Evolutionary conservation across 2,113 vertebrate species (phyloP).

Genomic region (Gnathonemus echidnorhynchus): DNA sequence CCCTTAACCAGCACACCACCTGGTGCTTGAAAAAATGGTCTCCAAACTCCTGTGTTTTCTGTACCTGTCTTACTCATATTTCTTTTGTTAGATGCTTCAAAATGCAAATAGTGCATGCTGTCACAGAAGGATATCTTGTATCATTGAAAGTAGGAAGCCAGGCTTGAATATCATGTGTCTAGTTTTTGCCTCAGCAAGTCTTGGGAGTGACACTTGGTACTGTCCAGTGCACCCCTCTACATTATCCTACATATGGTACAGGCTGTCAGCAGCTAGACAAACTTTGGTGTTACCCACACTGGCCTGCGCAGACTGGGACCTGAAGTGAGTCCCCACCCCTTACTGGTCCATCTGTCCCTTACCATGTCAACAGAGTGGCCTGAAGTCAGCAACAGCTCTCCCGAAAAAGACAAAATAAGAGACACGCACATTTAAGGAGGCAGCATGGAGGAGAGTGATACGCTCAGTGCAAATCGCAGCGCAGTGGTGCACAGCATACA

Average conservation of each 20-base stretch:
- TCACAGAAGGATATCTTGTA: not conserved
- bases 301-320: not conserved
- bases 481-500: slow-evolving; percentile 80
- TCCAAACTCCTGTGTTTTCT: not conserved
- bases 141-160: not conserved
- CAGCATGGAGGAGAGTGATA: slow-evolving; percentile 42
- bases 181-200: not conserved
- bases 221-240: not conserved
- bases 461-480: slow-evolving; percentile 59
- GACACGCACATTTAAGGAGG: slow-evolving; percentile 4
- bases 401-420: slow-evolving; percentile 32
- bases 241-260: not conserved
- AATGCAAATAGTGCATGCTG: not conserved
- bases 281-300: not conserved
- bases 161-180: not conserved
- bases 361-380: not conserved
- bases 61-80: not conserved
- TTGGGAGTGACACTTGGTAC: not conserved
- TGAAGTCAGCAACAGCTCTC: slow-evolving; percentile 29
- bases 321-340: too few species aligned
- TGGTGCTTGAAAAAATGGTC: not conserved
- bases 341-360: not conserved
- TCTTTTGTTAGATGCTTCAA: not conserved
- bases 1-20: not conserved
- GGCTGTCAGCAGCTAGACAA: not conserved